These are phyloP conservation scores for Phthorimaea operculella DNA, from an alignment of 1,140 invertebrate genomes.

Conservation along the genomic window DNA sequence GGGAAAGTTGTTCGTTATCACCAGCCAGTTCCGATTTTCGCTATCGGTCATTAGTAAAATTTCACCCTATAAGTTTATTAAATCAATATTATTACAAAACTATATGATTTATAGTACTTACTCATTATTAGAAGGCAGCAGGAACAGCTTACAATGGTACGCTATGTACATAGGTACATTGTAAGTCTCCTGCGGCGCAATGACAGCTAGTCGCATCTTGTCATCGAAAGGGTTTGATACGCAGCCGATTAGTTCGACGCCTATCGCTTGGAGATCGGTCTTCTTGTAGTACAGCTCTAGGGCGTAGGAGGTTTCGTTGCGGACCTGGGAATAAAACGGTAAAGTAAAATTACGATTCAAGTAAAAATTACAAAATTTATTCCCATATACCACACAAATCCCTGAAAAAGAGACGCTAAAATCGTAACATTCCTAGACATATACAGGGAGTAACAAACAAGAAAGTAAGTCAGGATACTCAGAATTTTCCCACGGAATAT, in stretches of 20 bases:
- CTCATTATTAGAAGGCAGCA: conserved; percentile 80
- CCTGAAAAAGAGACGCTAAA: no score
- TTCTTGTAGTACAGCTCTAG: conserved; percentile 81
- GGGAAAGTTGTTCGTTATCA: no score
- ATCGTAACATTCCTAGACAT: no score
- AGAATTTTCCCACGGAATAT: no score
- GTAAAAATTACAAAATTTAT: background rate
- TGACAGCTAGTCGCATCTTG: conserved; percentile 75
- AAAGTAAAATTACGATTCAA: no score
- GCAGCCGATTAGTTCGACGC: conserved; percentile 72
- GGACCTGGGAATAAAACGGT: conserved; percentile 68
- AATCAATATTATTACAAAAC: no score
- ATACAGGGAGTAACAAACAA: no score
- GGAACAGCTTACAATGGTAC: conserved; percentile 81
- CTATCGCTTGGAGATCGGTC: conserved; percentile 73
- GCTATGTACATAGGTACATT: conserved; percentile 82
- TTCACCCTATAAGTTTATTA: no score
- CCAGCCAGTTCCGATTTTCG: no score
- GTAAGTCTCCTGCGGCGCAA: conserved; percentile 79
- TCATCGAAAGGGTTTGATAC: conserved; percentile 82
- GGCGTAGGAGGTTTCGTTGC: conserved; percentile 82
- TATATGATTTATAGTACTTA: conserved; percentile 68
- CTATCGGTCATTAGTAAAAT: no score
- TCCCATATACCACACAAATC: no score
- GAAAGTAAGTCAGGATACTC: no score